Conservation (phyloP, 2,113 vertebrate species). For the Salvator merianae region DNA sequence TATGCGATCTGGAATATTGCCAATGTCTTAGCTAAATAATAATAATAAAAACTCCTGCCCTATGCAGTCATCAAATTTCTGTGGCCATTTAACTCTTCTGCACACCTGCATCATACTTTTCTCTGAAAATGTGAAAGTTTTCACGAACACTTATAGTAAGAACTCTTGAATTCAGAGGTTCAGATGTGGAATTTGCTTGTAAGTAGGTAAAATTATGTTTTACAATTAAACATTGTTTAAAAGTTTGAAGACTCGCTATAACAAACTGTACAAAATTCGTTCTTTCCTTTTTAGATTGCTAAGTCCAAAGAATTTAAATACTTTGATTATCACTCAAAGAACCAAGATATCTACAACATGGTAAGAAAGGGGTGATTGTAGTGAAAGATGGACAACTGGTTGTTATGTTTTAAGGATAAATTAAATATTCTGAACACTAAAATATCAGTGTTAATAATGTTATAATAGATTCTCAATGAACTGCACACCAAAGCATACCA, state of each 20-base stretch:
- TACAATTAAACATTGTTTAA: neutral
- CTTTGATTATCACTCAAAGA: conserved; percentile 5
- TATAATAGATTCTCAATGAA: neutral
- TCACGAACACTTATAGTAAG: neutral
- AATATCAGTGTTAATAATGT: neutral
- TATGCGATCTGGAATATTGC: too few species aligned
- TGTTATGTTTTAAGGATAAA: neutral
- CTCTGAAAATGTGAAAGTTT: neutral
- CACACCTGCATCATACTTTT: too few species aligned
- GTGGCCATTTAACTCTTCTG: too few species aligned
- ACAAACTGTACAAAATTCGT: neutral
- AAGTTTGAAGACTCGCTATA: neutral
- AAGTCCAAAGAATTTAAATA: conserved; percentile 14
- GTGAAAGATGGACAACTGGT: neutral
- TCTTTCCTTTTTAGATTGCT: neutral
- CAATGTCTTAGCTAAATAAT: too few species aligned
- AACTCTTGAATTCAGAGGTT: neutral
- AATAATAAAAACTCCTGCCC: too few species aligned
- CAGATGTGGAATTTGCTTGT: neutral
- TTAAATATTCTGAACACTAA: neutral
- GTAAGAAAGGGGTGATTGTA: neutral
- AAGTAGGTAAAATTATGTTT: neutral
- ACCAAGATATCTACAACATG: conserved; percentile 8
- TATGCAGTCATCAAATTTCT: neutral
- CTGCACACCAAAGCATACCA: neutral